Evolutionary conservation across 53 echinoderm and acorn worm genomes (phyloP), one percentile per base, ranked within the genome.

Genomic region (Crossaster papposus): DNA sequence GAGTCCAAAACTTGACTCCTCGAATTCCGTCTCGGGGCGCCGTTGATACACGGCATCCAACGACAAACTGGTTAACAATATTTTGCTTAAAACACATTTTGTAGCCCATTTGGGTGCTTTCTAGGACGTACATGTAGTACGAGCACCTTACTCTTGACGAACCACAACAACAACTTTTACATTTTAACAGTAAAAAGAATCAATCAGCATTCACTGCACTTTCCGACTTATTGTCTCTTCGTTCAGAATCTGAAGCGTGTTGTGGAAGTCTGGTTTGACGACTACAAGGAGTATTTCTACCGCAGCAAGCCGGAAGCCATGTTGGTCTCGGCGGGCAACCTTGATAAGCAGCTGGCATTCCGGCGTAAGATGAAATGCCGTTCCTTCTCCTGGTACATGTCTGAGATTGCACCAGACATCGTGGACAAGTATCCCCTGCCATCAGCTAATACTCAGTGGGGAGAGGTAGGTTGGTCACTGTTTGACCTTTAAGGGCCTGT

Each of bases 221-320:
- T 44, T 44, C 44, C 9, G 44, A 1, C 44, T 44, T 44, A 9
- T 7, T 44, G 44, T 9, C 34, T 31, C 38, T 64, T 1, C n/a
- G 2, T 58, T 14, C 82, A 97, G 97, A 97, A 97, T 90, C 81
- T 95, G 37, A 89, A 92, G 89, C 81, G 97, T 18, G 97, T 97
- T 0, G 97, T 97, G 13, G 97, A 97, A 81, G 97, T 97, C 32
- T 97, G 97, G 97, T 94, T 97, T 82, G 97, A 97, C 33, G 97
- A 97, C 58, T 97, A 97, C 90, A 95, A 95, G 72, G 95, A 97
- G 80, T 97, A 97, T 63, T 97, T 97, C 89, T 97, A 97, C 74
- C 90, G 97, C 50, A 97, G 97, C 75, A 97, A 97, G 75, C 97
- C 97, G n/a, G 97, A 97, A 77, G 91, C 95, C 14, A 78, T 91